Percentiles rank a stretch among this genome's conserved stretches.
Conservation (phyloP, 2,888 invertebrate species). For the Celastrina argiolus region DNA sequence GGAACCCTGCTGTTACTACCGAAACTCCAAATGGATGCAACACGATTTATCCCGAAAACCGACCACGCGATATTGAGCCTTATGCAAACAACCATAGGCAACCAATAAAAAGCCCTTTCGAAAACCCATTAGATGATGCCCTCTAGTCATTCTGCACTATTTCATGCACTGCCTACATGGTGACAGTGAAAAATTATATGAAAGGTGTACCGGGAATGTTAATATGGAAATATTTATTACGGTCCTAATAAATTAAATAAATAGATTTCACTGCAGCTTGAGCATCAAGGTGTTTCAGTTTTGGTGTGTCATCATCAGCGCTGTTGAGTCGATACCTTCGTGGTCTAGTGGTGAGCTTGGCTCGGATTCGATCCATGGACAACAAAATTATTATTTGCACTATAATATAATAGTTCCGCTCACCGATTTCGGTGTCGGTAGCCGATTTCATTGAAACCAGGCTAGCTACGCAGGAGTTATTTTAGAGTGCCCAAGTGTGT, state of each 20-base stretch:
- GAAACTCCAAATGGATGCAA: conserved; percentile 62
- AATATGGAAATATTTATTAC: conserved; percentile 26
- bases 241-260: conserved; percentile 30
- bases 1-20: conserved; percentile 70
- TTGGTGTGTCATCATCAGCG: too few species aligned
- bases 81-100: background rate
- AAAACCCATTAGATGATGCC: conserved; percentile 39
- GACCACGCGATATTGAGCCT: background rate
- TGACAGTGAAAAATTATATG: conserved; percentile 13
- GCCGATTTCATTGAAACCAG: too few species aligned
- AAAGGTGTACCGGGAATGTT: conserved; percentile 1
- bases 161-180: conserved; percentile 52
- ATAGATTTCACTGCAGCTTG: background rate
- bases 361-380: too few species aligned
- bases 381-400: too few species aligned
- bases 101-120: background rate
- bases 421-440: too few species aligned
- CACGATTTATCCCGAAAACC: conserved; percentile 58
- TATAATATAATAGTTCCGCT: too few species aligned
- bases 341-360: too few species aligned
- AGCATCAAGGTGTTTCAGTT: background rate
- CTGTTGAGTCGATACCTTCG: too few species aligned
- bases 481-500: too few species aligned
- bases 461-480: too few species aligned
- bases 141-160: conserved; percentile 58